Evolutionary conservation across 2,797 vertebrate species (phyloP).

Genomic region (Amazona finschi): DNA sequence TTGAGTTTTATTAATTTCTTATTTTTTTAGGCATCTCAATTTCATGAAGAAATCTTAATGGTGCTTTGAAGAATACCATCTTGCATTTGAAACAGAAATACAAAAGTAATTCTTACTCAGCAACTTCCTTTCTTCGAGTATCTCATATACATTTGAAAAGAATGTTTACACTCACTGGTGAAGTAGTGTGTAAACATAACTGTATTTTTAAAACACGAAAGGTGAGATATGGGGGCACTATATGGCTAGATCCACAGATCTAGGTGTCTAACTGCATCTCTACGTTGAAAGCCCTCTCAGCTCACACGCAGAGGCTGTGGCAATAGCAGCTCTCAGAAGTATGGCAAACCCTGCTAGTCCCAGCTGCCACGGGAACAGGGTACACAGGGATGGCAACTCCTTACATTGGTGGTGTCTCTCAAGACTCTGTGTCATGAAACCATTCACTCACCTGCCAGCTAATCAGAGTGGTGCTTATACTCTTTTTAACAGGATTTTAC

Average conservation of each 20-base stretch:
- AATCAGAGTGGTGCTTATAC: neutral
- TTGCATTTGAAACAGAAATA: neutral
- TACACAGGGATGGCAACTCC: neutral
- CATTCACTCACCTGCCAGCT: neutral
- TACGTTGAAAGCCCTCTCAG: neutral
- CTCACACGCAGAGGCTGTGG: neutral
- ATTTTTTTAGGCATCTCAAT: neutral
- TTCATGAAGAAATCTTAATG: neutral
- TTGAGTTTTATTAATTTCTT: neutral
- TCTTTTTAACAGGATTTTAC: neutral
- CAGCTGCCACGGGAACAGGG: neutral
- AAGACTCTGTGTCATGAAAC: neutral
- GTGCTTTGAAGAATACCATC: neutral
- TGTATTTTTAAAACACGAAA: neutral
- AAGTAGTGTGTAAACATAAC: neutral
- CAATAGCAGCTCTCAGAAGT: neutral
- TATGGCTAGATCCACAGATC: neutral
- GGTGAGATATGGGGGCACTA: neutral
- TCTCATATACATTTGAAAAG: neutral
- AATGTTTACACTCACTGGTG: neutral
- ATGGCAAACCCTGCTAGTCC: neutral
- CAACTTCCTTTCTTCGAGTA: neutral
- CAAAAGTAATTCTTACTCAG: neutral
- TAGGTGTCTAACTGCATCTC: neutral
- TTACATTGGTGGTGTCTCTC: neutral